Conservation (phyloP, 2,113 vertebrate genomes). For the Baryphthengus martii region DNA sequence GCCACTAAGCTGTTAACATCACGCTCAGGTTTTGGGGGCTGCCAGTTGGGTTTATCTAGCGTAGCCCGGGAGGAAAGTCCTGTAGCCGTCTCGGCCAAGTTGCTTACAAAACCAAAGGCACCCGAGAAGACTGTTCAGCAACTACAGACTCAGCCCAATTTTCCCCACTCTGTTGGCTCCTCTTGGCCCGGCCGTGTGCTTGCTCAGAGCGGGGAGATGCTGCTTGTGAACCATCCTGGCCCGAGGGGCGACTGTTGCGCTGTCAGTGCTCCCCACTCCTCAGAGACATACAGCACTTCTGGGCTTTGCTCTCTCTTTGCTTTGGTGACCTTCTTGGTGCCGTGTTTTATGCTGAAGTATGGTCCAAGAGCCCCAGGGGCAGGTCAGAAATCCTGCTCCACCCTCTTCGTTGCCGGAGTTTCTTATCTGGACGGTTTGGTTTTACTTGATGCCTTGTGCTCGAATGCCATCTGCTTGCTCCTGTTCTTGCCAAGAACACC, state of each 20-base stretch:
- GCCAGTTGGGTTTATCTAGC: not conserved
- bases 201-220: not conserved
- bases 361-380: not conserved
- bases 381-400: not conserved
- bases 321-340: conserved; percentile 4
- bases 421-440: not conserved
- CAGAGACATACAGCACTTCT: not conserved
- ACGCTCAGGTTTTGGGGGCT: not conserved
- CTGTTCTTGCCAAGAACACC: not conserved
- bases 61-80: not conserved
- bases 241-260: not conserved
- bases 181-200: not conserved
- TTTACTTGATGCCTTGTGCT: conserved; percentile 22
- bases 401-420: not conserved
- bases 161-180: not conserved
- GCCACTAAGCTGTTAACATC: not conserved
- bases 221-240: not conserved
- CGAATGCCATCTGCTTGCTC: conserved; percentile 42
- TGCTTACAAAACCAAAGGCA: not conserved
- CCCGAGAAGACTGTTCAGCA: conserved; percentile 37
- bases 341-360: not conserved
- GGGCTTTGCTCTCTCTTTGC: conserved; percentile 38
- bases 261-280: not conserved
- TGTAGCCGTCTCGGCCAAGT: not conserved
- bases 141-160: not conserved